Evolutionary conservation across 2,888 invertebrate species (phyloP).

Genomic region (Epinotia bilunana): DNA sequence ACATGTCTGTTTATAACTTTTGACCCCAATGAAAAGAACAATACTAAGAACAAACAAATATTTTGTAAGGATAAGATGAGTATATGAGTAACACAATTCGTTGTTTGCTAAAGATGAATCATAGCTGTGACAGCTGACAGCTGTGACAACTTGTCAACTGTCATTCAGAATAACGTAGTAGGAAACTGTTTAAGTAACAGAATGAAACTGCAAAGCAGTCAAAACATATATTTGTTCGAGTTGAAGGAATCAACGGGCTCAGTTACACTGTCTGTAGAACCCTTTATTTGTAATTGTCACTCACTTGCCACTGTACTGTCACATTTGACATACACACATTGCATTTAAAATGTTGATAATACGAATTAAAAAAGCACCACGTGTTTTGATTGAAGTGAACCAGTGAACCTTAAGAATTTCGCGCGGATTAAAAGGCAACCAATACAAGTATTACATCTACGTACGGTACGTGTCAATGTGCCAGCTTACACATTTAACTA

Average conservation of each 20-base stretch:
- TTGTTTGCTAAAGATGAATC: slow-evolving; percentile 47
- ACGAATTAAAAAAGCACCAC: not conserved
- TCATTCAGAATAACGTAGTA: slow-evolving; percentile 6
- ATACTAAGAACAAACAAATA: slow-evolving; percentile 4
- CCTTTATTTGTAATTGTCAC: not conserved
- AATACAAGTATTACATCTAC: not conserved
- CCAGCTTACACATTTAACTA: not conserved
- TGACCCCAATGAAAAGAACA: slow-evolving; percentile 39
- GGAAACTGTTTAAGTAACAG: not conserved
- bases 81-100: slow-evolving; percentile 48
- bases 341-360: not conserved
- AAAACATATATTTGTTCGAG: not conserved
- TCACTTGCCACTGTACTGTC: not conserved
- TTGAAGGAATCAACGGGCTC: no score
- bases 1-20: slow-evolving; percentile 85
- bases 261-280: not conserved
- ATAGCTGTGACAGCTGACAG: slow-evolving; percentile 33
- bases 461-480: not conserved
- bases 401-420: not conserved
- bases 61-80: slow-evolving; percentile 46
- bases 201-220: not conserved
- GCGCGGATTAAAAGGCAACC: not conserved
- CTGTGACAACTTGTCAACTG: not conserved
- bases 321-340: not conserved
- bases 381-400: no score